Base-by-base conservation (phyloP, 2,113 vertebrate species). In the Tyrannus savana region DNA sequence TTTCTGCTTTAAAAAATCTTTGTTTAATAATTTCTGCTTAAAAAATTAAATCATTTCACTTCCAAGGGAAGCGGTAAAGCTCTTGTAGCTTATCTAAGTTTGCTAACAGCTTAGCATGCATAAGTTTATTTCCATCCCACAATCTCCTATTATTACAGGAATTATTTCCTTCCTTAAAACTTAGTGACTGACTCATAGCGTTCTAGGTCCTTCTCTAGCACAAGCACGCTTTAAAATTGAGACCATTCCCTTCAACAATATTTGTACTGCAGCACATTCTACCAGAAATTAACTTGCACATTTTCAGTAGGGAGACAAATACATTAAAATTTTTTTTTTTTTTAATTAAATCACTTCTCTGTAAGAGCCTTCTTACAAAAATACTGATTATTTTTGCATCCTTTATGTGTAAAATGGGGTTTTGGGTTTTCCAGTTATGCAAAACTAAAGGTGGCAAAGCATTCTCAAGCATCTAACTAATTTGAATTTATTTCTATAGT, bases 331-430 rank as follows among this genome's bases (percentile, higher is more conserved):
- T 9, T 2, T 15, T 25, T 9, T 2, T 15, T 25, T 64, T 39
- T 64, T 39, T 3, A 52, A 35, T 69, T 12, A 4, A 42, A 59
- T 14, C 15, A 24, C 21, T 39, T 69, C 9, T 66, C 14, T 19
- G 0, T 17, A 74, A 59, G n/a, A 62, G 30, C 19, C 42, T 80
- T 52, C 27, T 42, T 52, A 60, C 1, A 71, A 75, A 84, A 80
- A 68, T 2, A 58, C 2, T 49, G 14, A 24, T 44, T 74, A 33
- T 22, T 76, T 90, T 59, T 72, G 16, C 12, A 74, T 30, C 13
- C 7, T 21, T 56, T 77, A 35, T 1, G 0, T 14, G 30, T 49
- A 64, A 69, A 35, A 35, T 2, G 5, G 5, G 25, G n/a, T 10
- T 72, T 68, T 59, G 17, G 0, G 42, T 87, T 89, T 58, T 60